Evolutionary conservation across 1,140 invertebrate species (phyloP).

Genomic region (Geopemphigus sp.): DNA sequence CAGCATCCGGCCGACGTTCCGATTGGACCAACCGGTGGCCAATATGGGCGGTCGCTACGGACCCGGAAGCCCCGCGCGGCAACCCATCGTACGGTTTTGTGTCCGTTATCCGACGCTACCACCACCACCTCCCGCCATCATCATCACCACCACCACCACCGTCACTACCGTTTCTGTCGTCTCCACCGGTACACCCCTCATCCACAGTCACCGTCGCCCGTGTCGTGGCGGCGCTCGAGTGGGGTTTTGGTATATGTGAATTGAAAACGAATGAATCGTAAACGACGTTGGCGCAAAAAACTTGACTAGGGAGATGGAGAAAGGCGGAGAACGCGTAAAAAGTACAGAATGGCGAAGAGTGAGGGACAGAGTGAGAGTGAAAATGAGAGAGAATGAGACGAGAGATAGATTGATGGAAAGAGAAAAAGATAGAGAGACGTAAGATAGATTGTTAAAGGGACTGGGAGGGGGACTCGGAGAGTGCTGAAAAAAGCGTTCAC

Average conservation of each 20-base stretch:
- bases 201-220: not conserved
- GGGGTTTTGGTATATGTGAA: conserved; percentile 2
- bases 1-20: conserved; percentile 32
- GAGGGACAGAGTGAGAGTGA: too few relatives aligned
- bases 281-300: not conserved
- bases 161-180: too few relatives aligned
- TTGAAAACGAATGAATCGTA: conserved; percentile 22
- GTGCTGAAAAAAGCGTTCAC: not conserved
- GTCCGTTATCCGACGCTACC: too few relatives aligned
- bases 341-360: not conserved
- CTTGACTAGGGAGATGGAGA: not conserved
- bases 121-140: too few relatives aligned
- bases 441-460: too few relatives aligned
- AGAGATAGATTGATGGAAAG: too few relatives aligned
- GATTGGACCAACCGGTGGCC: conserved; percentile 26
- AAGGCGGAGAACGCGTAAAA: not conserved
- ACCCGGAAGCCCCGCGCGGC: not conserved
- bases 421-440: too few relatives aligned
- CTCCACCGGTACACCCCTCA: not conserved
- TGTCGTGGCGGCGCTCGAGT: conserved; percentile 14
- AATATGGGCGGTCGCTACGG: not conserved
- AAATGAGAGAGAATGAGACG: too few relatives aligned
- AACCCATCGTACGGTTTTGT: not conserved
- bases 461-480: too few relatives aligned
- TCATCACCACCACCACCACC: too few relatives aligned